Conservation (phyloP, 2,888 invertebrate species). For the Platynereis dumerilii region DNA sequence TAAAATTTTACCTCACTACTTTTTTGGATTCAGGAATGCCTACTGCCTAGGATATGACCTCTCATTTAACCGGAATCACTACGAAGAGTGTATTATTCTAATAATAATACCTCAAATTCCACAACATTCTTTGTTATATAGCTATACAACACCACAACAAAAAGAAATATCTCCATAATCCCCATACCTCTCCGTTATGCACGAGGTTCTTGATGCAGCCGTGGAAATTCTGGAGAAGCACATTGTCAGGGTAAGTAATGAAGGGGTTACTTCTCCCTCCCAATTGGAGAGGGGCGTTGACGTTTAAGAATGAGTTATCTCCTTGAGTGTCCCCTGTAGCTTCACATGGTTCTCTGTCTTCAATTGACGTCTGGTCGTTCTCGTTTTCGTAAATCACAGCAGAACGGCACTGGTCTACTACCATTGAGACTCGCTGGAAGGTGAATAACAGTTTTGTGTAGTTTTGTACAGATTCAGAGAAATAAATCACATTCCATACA, state of each 20-base stretch:
- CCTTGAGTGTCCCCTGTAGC: conserved; percentile 90
- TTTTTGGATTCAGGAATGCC: no score
- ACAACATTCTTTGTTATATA: no score
- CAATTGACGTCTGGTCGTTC: conserved; percentile 71
- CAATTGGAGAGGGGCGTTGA: conserved; percentile 92
- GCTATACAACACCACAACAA: no score
- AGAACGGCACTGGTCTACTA: conserved; percentile 90
- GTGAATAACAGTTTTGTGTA: not conserved
- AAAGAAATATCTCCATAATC: no score
- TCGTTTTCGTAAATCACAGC: conserved; percentile 85
- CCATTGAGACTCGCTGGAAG: conserved; percentile 79
- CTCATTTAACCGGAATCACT: no score
- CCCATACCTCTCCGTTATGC: conserved; percentile 78
- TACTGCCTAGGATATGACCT: no score
- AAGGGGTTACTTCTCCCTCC: conserved; percentile 71
- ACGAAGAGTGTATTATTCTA: no score
- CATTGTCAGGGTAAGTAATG: conserved; percentile 34
- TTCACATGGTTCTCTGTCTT: conserved; percentile 89
- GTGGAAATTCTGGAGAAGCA: conserved; percentile 77
- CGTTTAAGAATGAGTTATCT: conserved; percentile 94
- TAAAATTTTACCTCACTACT: no score
- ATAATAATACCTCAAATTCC: no score
- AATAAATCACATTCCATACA: no score
- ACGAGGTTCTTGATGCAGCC: conserved; percentile 95
- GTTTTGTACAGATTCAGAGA: no score